Evolutionary conservation across 2,113 vertebrate species (phyloP), one percentile per base, ranked within the genome.

Genomic region (Aplodontia rufa): DNA sequence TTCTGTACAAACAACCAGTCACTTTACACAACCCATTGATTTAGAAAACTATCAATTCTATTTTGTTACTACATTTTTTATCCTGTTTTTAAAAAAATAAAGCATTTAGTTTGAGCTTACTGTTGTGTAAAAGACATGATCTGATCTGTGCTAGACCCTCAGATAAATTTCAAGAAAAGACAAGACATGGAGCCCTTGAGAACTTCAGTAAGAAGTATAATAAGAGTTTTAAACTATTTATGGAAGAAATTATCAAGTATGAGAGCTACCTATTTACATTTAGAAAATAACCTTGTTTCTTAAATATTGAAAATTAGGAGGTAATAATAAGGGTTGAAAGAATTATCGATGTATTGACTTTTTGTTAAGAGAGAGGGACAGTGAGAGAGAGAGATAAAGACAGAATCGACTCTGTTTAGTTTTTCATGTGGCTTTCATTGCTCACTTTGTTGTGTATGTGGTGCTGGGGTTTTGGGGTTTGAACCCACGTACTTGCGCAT

Each of bases 101-200:
- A 68, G 3, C 8, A 49, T n/a, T 92, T 93, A 30, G 82, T 87
- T 89, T 74, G 3, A 93, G 83, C 11, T 51, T 47, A 83, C 11
- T 84, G 76, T 35, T 47, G 14, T 28, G 1, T 81, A 81, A 91
- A 91, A 93, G 42, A 51, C 2, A 62, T 4, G 68, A 40, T 32
- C 32, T 4, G 68, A 40, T 32, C 32, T 26, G 6, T 30, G 17
- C 62, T 62, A 47, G 40, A 82, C 47, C 2, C 24, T 76, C 72
- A 88, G n/a, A 40, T 87, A 60, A 91, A 40, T 84, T 95, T 87
- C 40, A 78, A 82, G n/a, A 64, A 94, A 94, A 76, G 42, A 82
- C 22, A 45, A 53, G 47, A 81, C 8, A 14, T 55, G 16, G 40
- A 86, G 11, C n/a, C 66, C 5, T n/a, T 30, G 37, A 81, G n/a